Evolutionary conservation across 2,888 invertebrate species (phyloP).

Genomic region (Drosophila melanosoma): DNA sequence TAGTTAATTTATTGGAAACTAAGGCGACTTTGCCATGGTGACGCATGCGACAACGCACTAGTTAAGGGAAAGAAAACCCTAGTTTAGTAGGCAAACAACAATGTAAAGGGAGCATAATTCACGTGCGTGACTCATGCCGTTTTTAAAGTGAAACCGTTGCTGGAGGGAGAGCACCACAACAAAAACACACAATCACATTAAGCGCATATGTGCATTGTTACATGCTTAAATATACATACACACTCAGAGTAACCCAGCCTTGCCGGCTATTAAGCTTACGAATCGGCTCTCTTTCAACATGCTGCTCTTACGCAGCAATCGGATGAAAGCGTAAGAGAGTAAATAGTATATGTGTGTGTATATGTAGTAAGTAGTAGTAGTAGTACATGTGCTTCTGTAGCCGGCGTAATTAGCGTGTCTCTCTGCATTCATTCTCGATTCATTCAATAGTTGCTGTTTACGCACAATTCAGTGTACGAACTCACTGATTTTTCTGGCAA

Average conservation of each 20-base stretch:
- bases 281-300: slow-evolving; percentile 1
- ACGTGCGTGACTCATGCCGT: slow-evolving; percentile 73
- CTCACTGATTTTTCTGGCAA: background rate
- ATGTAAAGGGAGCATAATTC: slow-evolving; percentile 39
- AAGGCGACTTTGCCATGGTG: slow-evolving; percentile 48
- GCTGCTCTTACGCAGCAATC: slow-evolving; percentile 24
- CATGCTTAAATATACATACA: background rate
- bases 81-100: slow-evolving; percentile 11
- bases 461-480: background rate
- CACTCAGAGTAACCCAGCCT: slow-evolving; percentile 6
- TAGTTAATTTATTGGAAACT: slow-evolving; percentile 28
- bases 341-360: background rate
- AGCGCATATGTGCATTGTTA: background rate
- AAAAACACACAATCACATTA: slow-evolving; percentile 10
- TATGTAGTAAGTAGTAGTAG: background rate
- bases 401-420: slow-evolving; percentile 4
- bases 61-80: slow-evolving; percentile 24
- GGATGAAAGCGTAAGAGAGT: slow-evolving; percentile 24
- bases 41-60: slow-evolving; percentile 46
- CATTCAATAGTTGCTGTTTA: slow-evolving; percentile 1
- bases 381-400: background rate
- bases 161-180: background rate
- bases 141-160: background rate
- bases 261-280: slow-evolving; percentile 32
- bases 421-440: slow-evolving; percentile 1